A percentile compares a stretch with the other conserved stretches of the same genome.
Evolutionary conservation across 2,797 vertebrate species (phyloP).

Genomic region (Scolopax rusticola): DNA sequence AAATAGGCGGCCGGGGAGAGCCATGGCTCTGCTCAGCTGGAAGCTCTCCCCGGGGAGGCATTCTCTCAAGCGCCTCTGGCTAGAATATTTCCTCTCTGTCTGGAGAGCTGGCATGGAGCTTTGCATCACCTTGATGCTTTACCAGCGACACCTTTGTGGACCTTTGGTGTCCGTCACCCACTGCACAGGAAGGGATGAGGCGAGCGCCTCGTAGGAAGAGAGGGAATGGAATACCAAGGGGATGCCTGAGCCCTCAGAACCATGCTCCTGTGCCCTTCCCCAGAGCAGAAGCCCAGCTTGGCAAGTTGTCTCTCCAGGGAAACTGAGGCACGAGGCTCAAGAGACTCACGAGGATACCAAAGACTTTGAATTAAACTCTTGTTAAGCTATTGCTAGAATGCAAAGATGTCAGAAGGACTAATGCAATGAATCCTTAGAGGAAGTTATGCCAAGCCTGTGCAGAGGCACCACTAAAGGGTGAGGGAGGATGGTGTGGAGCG

Average conservation of each 20-base stretch:
- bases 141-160: fast-evolving
- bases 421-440: too few species aligned
- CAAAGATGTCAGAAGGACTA: neutral
- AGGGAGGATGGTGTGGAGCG: neutral
- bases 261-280: neutral
- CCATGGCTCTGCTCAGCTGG: neutral
- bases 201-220: fast-evolving
- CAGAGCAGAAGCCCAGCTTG: neutral
- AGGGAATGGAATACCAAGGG: neutral
- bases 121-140: neutral
- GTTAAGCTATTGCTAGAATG: neutral
- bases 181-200: neutral
- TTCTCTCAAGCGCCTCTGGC: neutral
- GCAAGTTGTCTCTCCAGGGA: neutral
- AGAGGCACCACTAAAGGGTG: fast-evolving
- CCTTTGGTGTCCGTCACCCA: neutral
- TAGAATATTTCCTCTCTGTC: neutral
- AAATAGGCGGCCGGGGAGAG: fast-evolving
- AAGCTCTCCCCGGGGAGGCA: neutral
- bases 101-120: neutral
- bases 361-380: neutral
- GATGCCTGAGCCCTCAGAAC: fast-evolving
- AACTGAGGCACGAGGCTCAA: neutral
- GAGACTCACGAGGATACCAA: neutral
- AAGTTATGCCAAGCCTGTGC: neutral